Percentiles rank a stretch among this genome's conserved stretches.
These are phyloP conservation scores for Masticophis lateralis DNA, from an alignment of 2,797 vertebrate species.

Conservation along the genomic window DNA sequence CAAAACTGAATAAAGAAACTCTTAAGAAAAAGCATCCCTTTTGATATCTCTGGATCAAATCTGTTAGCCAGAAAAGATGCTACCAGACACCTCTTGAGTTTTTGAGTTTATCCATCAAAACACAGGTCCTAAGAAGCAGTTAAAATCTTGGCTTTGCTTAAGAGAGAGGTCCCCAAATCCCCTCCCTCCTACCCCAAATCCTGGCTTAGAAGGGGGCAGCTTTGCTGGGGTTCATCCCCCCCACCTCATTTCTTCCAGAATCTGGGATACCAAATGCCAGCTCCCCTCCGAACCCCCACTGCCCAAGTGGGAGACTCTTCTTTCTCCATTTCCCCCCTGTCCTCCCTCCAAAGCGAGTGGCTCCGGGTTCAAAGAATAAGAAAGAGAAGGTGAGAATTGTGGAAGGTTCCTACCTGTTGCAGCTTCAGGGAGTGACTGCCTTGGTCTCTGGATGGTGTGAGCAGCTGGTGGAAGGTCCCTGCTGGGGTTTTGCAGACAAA, in stretches of 20 bases:
- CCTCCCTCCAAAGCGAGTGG: too few relatives aligned
- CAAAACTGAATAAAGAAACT: not conserved
- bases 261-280: too few relatives aligned
- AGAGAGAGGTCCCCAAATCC: not conserved
- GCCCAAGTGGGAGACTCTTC: too few relatives aligned
- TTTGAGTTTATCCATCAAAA: not conserved
- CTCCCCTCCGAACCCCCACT: not conserved
- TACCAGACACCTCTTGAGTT: not conserved
- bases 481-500: not conserved
- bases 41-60: not conserved
- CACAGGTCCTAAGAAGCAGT: not conserved
- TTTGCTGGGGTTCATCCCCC: not conserved
- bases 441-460: not conserved
- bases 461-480: not conserved
- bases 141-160: not conserved
- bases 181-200: not conserved
- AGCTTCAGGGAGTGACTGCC: not conserved
- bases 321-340: not conserved
- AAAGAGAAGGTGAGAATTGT: rapidly evolving
- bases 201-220: too few relatives aligned
- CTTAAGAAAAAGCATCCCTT: not conserved
- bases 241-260: not conserved
- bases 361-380: not conserved
- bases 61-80: not conserved
- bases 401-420: not conserved